Base-by-base conservation (phyloP, 2,888 invertebrate species). In the Acanthosepion esculentum region DNA sequence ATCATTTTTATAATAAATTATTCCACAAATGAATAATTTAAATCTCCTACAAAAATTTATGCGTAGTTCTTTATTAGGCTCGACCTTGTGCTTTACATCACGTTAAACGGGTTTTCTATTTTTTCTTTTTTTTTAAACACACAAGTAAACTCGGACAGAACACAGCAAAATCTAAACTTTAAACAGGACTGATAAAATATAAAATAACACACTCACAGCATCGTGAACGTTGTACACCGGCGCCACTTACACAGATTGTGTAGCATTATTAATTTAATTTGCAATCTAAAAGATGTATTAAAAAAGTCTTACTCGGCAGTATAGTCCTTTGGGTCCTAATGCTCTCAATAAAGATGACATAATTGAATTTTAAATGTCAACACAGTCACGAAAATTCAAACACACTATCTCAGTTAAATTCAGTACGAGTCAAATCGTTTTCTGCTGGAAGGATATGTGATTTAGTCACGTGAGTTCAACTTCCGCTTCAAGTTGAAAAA, bases 261-360 rank as follows among this genome's bases (percentile, higher is more conserved):
- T 33, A 23, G 1, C n/a, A 78, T 78, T 12, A 78, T 78, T 78
- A 10, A 78, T 78, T 78, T 78, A 10, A 33, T 78, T 78, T 78
- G 33, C 78, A 78, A 78, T 78, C 5, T 59, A 12, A 78, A 78
- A 78, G n/a, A n/a, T 78, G n/a, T 78, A n/a, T n/a, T 12, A 10
- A 78, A 78, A 78, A 78, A 78, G 33, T 78, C 78, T 78, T 78
- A 78, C 78, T 78, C 78, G 78, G 33, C 78, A 78, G 15, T 78
- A 18, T 78, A 2, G 12, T 78, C 78, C 78, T n/a, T 18, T 78
- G n/a, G 78, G n/a, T 78, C 78, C 78, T 78, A 78, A 33, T 12
- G 78, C 78, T 78, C 78, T 78, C 78, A 78, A 33, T 78, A 78
- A 78, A 78, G n/a, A 78, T 78, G 78, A n/a, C 78, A 78, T 78